A percentile compares a stretch with the other conserved stretches of the same genome.
These are phyloP conservation scores for Drosophila mimetica DNA, from an alignment of 2,888 invertebrate genomes.

Conservation along the genomic window DNA sequence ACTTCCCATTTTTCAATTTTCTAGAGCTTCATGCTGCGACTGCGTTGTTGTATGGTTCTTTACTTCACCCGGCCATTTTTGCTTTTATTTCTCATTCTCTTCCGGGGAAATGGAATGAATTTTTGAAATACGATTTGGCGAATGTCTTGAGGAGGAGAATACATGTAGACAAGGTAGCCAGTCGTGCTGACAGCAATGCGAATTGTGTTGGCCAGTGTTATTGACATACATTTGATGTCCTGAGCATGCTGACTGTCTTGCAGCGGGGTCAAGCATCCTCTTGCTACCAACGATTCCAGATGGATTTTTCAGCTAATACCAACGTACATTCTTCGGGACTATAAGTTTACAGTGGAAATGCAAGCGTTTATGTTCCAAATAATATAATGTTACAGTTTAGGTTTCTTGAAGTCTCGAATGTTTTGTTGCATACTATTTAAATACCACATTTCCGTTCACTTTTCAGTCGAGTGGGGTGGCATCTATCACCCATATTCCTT, in stretches of 20 bases:
- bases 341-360: neutral
- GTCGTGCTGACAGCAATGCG: conserved; percentile 51
- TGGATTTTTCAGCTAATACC: neutral
- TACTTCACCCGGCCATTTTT: conserved; percentile 15
- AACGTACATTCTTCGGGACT: neutral
- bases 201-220: conserved; percentile 63
- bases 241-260: conserved; percentile 56
- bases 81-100: conserved; percentile 21
- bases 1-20: conserved; percentile 67
- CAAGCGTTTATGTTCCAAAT: too few species aligned
- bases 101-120: conserved; percentile 66
- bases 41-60: conserved; percentile 20
- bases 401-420: too few species aligned
- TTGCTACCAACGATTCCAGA: neutral
- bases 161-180: conserved; percentile 8
- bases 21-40: conserved; percentile 34
- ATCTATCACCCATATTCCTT: too few species aligned
- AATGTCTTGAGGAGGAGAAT: conserved; percentile 33
- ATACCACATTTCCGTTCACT: too few species aligned
- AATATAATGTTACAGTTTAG: too few species aligned
- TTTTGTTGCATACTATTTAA: too few species aligned
- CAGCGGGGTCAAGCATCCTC: neutral
- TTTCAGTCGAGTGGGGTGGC: too few species aligned
- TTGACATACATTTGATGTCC: conserved; percentile 70
- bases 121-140: conserved; percentile 63